phyloP scores from a whole-genome alignment of 2,797 vertebrate species.

The Oceanodroma leucorhoa region DNA sequence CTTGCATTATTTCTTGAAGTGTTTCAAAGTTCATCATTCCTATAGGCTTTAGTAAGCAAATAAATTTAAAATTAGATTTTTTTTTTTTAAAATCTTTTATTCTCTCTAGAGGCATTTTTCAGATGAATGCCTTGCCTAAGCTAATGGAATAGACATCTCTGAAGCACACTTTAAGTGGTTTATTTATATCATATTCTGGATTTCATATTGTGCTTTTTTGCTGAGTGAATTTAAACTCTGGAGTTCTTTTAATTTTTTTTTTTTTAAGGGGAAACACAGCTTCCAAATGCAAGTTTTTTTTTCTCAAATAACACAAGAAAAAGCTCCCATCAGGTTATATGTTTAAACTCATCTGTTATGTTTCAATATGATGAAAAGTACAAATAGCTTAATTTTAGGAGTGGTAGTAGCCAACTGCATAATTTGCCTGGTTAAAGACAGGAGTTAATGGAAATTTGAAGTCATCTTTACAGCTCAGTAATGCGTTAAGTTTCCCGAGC shows the following conservation, averaged over 20 bases:
- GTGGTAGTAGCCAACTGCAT: not conserved
- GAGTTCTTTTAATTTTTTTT: rapidly evolving
- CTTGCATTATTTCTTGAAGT: not conserved
- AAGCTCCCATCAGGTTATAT: rapidly evolving
- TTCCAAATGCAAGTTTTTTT: not conserved
- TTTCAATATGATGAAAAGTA: not conserved
- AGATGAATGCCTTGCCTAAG: not conserved
- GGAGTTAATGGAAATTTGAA: not conserved
- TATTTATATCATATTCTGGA: not conserved
- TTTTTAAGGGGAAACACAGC: not conserved
- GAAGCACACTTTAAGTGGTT: not conserved
- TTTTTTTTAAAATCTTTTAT: not conserved
- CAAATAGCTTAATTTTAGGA: not conserved
- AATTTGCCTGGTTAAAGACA: not conserved
- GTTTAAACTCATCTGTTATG: not conserved
- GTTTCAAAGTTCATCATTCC: not conserved
- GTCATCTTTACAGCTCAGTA: not conserved
- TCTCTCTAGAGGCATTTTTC: not conserved
- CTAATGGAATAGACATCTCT: not conserved
- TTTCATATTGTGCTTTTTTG: not conserved
- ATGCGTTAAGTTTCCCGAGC: not conserved
- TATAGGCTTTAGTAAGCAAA: not conserved
- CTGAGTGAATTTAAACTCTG: not conserved
- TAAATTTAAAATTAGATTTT: not conserved
- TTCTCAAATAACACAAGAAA: not conserved